These are phyloP conservation scores for Dasyprocta punctata DNA, from an alignment of 2,113 vertebrate species.

Conservation along the genomic window DNA sequence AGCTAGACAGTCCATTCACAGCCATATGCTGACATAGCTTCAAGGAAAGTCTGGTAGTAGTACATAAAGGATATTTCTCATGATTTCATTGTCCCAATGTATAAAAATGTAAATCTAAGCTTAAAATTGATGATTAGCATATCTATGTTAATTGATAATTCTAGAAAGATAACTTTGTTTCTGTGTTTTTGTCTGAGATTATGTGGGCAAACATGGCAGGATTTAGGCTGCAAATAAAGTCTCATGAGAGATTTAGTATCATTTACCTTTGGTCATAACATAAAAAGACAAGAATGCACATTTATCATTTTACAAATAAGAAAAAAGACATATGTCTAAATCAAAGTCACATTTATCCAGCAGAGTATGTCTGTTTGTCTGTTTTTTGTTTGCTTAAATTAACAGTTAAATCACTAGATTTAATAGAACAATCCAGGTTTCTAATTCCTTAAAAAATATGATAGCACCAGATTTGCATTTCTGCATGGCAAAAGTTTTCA, in stretches of 20 bases:
- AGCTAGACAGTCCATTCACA: background rate
- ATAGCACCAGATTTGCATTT: background rate
- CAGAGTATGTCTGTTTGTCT: background rate
- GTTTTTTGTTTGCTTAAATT: background rate
- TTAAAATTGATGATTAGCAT: background rate
- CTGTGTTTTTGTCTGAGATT: background rate
- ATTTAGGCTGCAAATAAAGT: background rate
- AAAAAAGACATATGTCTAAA: background rate
- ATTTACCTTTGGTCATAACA: background rate
- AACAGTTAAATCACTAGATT: background rate
- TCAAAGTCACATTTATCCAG: background rate
- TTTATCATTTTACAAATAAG: background rate
- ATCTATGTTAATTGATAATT: background rate
- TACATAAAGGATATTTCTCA: background rate
- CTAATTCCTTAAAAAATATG: background rate
- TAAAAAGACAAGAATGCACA: background rate
- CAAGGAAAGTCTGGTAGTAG: background rate
- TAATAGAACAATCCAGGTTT: background rate
- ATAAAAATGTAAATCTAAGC: background rate
- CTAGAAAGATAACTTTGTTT: background rate
- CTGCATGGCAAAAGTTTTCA: background rate
- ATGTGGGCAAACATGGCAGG: background rate
- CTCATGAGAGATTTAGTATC: background rate
- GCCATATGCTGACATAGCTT: background rate
- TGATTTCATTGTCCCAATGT: background rate